Base-by-base conservation (phyloP, 2,113 vertebrate genomes). In the Stegostoma tigrinum region DNA sequence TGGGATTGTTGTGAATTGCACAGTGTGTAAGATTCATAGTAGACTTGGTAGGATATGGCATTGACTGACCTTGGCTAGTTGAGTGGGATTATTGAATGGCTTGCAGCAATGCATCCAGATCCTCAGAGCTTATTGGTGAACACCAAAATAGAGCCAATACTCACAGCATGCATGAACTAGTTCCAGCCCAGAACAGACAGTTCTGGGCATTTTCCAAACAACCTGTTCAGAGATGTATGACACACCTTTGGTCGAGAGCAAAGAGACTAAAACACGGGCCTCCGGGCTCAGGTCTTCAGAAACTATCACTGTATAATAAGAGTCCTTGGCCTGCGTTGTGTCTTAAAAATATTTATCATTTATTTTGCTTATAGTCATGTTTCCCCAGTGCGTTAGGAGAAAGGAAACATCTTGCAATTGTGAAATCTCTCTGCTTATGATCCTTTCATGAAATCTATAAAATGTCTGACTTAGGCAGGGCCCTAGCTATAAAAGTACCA, bases 401-500 rank as follows among this genome's bases (percentile, higher is more conserved):
- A n/a, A 61, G 72, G 52, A 94, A 68, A 24, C 70, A 21, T 52
- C 66, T 95, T 72, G 42, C 24, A 95, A 95, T 52, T 72, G 42
- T 75, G 45, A 95, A 93, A 93, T 23, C 42, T 95, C 66, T 70
- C 68, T 66, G 42, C 3, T 95, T 42, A 95, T 45, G 67, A 72
- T 72, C 27, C 45, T 95, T 95, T 45, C 24, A 52, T 75, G 68
- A 72, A 70, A 45, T 72, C 24, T 72, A 45, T 95, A 75, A 70
- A 72, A 95, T 48, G 14, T 30, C 17, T 48, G 94, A 72, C 42
- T 95, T 95, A 70, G 27, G 75, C 93, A 52, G 93, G 42, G 67
- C 67, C 67, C 68, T 95, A 95, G 94, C 94, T 95, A 95, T 72
- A 95, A 95, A 95, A 95, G 67, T 52, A 95, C 68, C 68, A 95